Base-by-base conservation (phyloP, 2,888 invertebrate genomes). In the Cheilosia vernalis region DNA sequence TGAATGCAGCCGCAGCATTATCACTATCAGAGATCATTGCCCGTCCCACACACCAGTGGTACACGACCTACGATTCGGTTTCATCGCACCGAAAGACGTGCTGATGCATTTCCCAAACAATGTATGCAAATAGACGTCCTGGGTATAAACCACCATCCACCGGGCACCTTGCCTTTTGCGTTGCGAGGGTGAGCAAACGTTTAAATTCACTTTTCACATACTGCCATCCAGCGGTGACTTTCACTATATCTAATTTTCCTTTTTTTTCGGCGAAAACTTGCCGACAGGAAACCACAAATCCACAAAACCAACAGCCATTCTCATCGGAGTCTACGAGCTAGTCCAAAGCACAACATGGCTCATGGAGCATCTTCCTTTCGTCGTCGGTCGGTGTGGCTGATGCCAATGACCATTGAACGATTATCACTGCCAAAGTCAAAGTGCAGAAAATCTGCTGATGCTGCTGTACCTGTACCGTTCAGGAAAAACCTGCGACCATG, bases 381-480 rank as follows among this genome's bases (percentile, higher is more conserved):
- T 60, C 27, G 9, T 24, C 4, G 24, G 53, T 19, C 4, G 27
- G 27, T 27, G 27, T 27, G 27, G 27, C 1, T 24, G 51, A 64
- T 21, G 42, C 19, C 37, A 56, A 66, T 77, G 63, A 40, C 55
- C 56, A 67, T 67, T 73, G 79, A 79, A 40, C 72, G 79, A 79
- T 79, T 79, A 64, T 53, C 84, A 74, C 74, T 79, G 84, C 64
- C 84, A 84, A 84, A 84, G 80, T 84, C 84, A 74, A 80, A 80
- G 84, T 74, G 74, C 84, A 84, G 21, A 33, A 74, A 84, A 73
- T 49, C 69, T 63, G 63, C 44, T 56, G 70, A 19, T 13, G 67
- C n/a, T 56, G 61, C 40, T 27, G 5, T 6, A 27, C 19, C 40
- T 27, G 5, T 6, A 27, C 19, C 13, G 24, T 53, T 61, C 66